A percentile compares a stretch with the other conserved stretches of the same genome.
phyloP scores from a whole-genome alignment of 2,113 vertebrate species.

The Glaucidium brasilianum region DNA sequence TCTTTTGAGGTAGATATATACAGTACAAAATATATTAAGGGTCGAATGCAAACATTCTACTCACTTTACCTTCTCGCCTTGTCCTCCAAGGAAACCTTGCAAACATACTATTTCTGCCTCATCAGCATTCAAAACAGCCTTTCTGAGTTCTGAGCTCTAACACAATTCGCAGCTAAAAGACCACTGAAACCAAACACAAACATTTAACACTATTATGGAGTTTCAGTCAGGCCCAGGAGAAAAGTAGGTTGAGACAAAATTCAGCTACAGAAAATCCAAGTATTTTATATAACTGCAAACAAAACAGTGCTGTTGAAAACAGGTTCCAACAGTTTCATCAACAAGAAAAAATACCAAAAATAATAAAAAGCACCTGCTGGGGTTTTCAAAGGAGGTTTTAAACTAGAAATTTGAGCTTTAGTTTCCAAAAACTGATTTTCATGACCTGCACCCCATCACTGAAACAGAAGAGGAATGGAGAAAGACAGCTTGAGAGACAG shows the following conservation, averaged over 20 bases:
- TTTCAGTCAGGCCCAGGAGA: neutral
- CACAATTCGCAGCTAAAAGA: neutral
- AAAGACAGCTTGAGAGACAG: neutral
- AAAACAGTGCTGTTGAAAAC: neutral
- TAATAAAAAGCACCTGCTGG: neutral
- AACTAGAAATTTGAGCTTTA: neutral
- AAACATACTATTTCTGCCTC: neutral
- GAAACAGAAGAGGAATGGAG: neutral
- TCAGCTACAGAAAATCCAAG: neutral
- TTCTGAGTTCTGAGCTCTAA: neutral
- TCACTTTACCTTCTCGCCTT: neutral
- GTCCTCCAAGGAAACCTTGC: neutral
- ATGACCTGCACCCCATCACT: neutral
- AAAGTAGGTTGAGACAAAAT: neutral
- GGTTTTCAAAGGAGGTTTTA: neutral
- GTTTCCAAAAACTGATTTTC: neutral
- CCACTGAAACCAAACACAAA: neutral
- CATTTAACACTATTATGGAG: neutral
- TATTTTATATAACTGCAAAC: neutral
- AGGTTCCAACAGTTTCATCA: neutral
- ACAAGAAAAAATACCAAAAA: neutral
- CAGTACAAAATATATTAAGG: neutral
- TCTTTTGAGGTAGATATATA: slow-evolving; percentile 32
- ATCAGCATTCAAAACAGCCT: neutral
- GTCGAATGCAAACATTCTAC: neutral